Conservation (phyloP, 2,797 vertebrate genomes). For the Odontamblyopus lacepedii region DNA sequence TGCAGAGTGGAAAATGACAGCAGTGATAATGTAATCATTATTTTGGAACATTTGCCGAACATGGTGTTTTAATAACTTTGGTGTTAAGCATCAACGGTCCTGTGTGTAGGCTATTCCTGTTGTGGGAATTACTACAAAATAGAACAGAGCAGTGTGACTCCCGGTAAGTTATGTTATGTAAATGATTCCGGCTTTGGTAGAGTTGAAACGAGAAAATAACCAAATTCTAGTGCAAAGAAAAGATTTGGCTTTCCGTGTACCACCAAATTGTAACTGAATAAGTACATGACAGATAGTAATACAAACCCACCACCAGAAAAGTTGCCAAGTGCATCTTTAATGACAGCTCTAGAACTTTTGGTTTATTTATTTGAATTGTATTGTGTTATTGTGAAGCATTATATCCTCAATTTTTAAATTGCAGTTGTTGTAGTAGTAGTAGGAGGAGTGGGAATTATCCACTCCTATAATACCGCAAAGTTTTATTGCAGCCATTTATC, state of each 20-base stretch:
- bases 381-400: no score
- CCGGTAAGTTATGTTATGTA: background rate
- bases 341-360: background rate
- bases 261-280: no score
- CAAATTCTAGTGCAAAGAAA: background rate
- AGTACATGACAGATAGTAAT: no score
- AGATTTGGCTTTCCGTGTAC: no score
- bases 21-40: conserved; percentile 55
- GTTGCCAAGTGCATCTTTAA: background rate
- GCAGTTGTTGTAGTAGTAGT: no score
- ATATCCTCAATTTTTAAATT: no score
- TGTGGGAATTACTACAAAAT: conserved; percentile 21
- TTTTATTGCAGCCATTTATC: conserved; percentile 36
- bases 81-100: conserved; percentile 31
- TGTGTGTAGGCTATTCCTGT: conserved; percentile 16
- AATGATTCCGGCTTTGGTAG: background rate
- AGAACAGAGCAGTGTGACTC: background rate
- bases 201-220: background rate
- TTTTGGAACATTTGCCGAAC: conserved; percentile 57
- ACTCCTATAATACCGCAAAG: background rate
- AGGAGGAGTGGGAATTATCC: background rate
- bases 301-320: background rate
- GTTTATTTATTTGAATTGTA: no score
- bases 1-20: conserved; percentile 27
- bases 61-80: conserved; percentile 50